These are phyloP conservation scores for Scaptomyza hsui DNA, from an alignment of 1,140 invertebrate genomes.

Conservation along the genomic window DNA sequence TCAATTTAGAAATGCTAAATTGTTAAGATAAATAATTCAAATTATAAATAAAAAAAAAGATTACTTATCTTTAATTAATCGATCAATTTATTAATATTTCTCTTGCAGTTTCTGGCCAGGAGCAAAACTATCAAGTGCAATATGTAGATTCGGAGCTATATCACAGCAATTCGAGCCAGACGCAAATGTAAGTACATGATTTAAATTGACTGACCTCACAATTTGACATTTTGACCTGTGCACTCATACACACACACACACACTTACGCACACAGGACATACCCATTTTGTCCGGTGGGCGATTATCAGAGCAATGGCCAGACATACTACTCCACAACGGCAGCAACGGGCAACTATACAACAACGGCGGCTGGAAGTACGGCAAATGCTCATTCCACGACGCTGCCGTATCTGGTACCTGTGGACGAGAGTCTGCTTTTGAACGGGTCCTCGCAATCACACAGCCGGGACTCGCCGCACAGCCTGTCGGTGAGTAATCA, in stretches of 20 bases:
- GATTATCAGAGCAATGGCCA: constrained; percentile 86
- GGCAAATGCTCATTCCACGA: constrained; percentile 86
- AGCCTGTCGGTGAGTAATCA: constrained; percentile 85
- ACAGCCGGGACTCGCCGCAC: constrained; percentile 89
- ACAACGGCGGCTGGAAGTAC: constrained; percentile 84
- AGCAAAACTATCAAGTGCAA: constrained; percentile 88
- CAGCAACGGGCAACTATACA: constrained; percentile 85
- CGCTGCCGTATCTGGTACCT: constrained; percentile 86
- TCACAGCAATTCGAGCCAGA: constrained; percentile 85
- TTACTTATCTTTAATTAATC: too few species aligned
- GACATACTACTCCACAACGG: constrained; percentile 85
- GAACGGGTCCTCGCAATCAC: constrained; percentile 85
- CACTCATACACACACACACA: too few species aligned
- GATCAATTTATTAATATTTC: constrained; percentile 4
- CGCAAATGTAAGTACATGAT: constrained; percentile 87
- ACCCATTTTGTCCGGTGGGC: constrained; percentile 93
- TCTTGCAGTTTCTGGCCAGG: constrained; percentile 84
- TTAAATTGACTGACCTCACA: neutral
- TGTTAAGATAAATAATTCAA: too few species aligned
- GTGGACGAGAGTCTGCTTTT: constrained; percentile 87
- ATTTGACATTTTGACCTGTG: constrained; percentile 16
- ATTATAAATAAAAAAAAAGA: too few species aligned
- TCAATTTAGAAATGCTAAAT: too few species aligned
- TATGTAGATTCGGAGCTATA: constrained; percentile 88
- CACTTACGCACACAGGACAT: constrained; percentile 86